Percentiles rank a stretch among this genome's conserved stretches.
phyloP scores from a whole-genome alignment of 2,113 vertebrate species.

The Paratilapia polleni region DNA sequence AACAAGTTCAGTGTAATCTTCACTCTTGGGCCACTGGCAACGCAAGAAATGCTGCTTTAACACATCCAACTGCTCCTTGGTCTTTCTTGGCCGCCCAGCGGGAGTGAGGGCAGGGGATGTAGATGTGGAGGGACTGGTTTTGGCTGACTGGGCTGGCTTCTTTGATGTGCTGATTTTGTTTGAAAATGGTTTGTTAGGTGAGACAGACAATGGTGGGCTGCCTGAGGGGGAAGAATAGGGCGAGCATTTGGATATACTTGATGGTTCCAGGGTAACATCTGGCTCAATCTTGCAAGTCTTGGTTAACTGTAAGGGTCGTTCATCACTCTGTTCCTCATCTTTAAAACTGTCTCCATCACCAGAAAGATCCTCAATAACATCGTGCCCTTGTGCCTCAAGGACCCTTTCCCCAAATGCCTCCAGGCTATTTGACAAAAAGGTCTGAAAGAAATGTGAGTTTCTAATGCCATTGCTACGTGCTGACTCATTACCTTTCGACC shows the following conservation, averaged over 20 bases:
- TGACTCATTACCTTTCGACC: constrained; percentile 47
- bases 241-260: constrained; percentile 37
- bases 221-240: constrained; percentile 63
- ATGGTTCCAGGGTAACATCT: constrained; percentile 55
- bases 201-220: constrained; percentile 62
- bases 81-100: constrained; percentile 86
- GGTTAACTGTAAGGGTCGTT: constrained; percentile 72
- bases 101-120: constrained; percentile 77
- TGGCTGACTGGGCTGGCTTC: constrained; percentile 68
- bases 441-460: constrained; percentile 79
- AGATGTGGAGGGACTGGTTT: constrained; percentile 68
- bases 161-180: constrained; percentile 63
- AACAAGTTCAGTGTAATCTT: constrained; percentile 87
- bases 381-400: constrained; percentile 50
- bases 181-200: constrained; percentile 69
- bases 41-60: constrained; percentile 89
- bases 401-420: constrained; percentile 76
- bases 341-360: constrained; percentile 66
- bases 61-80: constrained; percentile 88
- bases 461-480: constrained; percentile 63
- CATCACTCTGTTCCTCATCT: constrained; percentile 70
- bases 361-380: constrained; percentile 62
- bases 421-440: constrained; percentile 79
- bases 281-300: constrained; percentile 60
- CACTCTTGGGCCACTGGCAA: constrained; percentile 89